These are phyloP conservation scores for Vulpes ferrilata DNA, from an alignment of 2,113 vertebrate genomes.

Conservation along the genomic window DNA sequence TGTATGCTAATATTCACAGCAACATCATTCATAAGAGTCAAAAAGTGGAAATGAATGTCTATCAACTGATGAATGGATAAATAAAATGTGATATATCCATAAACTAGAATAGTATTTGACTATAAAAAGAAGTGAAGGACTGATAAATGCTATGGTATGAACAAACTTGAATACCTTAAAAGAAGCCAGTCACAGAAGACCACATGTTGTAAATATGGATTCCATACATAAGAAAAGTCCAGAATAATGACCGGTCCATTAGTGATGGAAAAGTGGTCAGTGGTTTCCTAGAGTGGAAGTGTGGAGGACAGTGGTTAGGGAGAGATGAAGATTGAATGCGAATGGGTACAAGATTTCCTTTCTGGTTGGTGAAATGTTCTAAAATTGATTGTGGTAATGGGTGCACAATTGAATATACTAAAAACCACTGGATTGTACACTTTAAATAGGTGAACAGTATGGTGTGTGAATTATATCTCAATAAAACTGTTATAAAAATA, in stretches of 20 bases:
- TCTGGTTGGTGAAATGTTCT: not conserved
- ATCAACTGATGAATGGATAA: not conserved
- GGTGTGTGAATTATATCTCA: not conserved
- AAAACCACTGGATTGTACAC: not conserved
- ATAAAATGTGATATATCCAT: not conserved
- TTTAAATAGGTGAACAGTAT: not conserved
- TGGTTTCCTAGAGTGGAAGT: not conserved
- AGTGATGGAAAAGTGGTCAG: not conserved
- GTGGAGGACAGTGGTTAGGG: not conserved
- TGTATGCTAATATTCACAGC: not conserved
- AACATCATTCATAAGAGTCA: not conserved
- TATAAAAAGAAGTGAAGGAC: constrained; percentile 17
- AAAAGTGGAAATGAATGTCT: not conserved
- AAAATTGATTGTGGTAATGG: not conserved
- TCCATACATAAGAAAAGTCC: not conserved
- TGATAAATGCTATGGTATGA: not conserved
- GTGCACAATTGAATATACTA: not conserved
- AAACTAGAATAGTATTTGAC: not conserved
- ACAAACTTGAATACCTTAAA: not conserved
- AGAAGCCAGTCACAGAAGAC: not conserved
- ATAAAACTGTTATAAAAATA: not conserved
- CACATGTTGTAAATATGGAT: not conserved
- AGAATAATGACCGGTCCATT: not conserved
- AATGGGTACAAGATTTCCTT: not conserved
- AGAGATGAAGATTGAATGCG: not conserved